Conservation (phyloP, 2,113 vertebrate species). For the Otocyon megalotis region DNA sequence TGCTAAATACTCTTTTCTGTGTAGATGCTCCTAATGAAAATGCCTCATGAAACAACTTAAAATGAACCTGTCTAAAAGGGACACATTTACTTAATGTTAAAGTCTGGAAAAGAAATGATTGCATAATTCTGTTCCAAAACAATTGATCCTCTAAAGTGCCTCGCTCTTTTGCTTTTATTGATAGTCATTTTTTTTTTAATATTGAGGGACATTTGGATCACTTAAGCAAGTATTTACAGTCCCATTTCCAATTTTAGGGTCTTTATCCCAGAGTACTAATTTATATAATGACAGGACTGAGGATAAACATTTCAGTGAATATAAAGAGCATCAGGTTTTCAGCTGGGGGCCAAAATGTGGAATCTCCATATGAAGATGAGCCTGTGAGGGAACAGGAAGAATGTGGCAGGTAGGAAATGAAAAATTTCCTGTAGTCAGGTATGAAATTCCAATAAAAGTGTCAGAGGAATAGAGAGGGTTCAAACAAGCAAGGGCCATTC, state of each 20-base stretch:
- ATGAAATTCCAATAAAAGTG: neutral
- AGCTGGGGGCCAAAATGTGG: no score
- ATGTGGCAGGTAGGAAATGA: neutral
- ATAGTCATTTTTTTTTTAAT: neutral
- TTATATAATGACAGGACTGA: neutral
- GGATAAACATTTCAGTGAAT: neutral
- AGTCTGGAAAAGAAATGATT: neutral
- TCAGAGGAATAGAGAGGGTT: neutral
- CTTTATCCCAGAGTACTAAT: neutral
- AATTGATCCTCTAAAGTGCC: neutral
- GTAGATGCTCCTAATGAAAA: neutral
- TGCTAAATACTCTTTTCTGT: neutral
- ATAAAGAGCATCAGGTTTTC: neutral
- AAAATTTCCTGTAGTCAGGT: neutral
- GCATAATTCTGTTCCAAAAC: neutral
- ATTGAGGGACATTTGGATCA: neutral
- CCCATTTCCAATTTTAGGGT: neutral
- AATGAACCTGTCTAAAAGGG: neutral
- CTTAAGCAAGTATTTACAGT: neutral
- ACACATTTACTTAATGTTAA: neutral
- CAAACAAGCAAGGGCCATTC: neutral
- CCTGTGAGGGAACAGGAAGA: neutral
- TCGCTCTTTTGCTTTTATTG: neutral
- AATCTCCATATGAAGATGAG: neutral
- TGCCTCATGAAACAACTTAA: slow-evolving; percentile 44